Evolutionary conservation across 1,140 invertebrate genomes (phyloP), one percentile per base, ranked within the genome.

Genomic region (Asbolus verrucosus): DNA sequence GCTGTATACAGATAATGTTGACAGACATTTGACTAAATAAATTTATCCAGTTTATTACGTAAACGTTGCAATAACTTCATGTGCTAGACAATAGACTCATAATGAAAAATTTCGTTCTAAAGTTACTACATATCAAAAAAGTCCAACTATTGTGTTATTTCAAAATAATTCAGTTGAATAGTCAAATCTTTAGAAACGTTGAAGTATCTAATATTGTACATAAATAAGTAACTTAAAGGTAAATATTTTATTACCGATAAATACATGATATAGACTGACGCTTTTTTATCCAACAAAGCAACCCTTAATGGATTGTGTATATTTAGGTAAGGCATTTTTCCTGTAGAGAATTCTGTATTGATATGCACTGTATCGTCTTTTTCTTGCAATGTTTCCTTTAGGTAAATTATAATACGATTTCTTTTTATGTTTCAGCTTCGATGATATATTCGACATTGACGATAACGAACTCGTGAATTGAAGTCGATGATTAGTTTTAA

Each of bases 391-490:
- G n/a, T n/a, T n/a, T n/a, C n/a, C n/a, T n/a, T n/a, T n/a, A n/a
- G n/a, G n/a, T n/a, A n/a, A n/a, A n/a, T n/a, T n/a, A n/a, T n/a
- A n/a, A n/a, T n/a, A n/a, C n/a, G n/a, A n/a, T n/a, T n/a, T n/a
- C 6, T 50, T 1, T 63, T 62, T 63, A 33, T 62, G 19, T 76
- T 77, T 33, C 71, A 76, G 74, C 50, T 75, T 73, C 41, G 19
- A 50, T 36, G 54, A 61, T 27, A 36, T 63, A 9, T 38, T 15
- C 15, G 69, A 65, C 33, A 43, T 65, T 19, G 71, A 71, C 63
- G 71, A 74, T 68, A 72, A 74, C 24, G 70, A 73, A 36, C 61
- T 71, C 54, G 62, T 72, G 19, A 74, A 76, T 54, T 72, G 54
- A 70, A 19, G 61, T 54, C 31, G 33, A 65, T 21, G 31, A 39